Base-by-base conservation (phyloP, 2,113 vertebrate species). In the Pygoscelis adeliae region DNA sequence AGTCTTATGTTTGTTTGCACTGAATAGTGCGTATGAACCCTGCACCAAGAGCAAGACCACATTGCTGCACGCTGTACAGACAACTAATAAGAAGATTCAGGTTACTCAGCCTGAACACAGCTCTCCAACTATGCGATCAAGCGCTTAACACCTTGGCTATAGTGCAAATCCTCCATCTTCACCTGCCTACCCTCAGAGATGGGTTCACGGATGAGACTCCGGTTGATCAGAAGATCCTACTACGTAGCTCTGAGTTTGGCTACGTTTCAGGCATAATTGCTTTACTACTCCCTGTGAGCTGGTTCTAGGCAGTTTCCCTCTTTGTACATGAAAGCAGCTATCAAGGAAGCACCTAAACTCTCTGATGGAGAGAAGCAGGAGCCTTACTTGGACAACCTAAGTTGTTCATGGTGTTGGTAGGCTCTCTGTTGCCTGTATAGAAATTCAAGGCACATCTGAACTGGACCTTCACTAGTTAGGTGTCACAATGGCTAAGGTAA, bases 211-310 rank as follows among this genome's bases (percentile, higher is more conserved):
- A 13, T 15, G 34, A 61, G 36, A 32, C 23, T 38, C 23, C 1
- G 4, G 40, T 2, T 85, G 70, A 62, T 30, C 23, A 56, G 11
- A 53, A 46, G 18, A 70, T 74, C 2, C 63, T 46, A 34, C 22
- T 21, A 15, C 2, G 8, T 0, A 65, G 58, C 46, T 66, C 73
- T 46, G 29, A 58, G 47, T 42, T 36, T 44, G 40, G 65, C 34
- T 46, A 11, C 0, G 1, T n/a, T 10, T 34, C 66, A 72, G 21
- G 44, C 5, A 52, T 0, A 5, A 85, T 7, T 53, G n/a, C n/a
- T 66, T 82, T 56, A 69, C 42, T 49, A 8, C 30, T 73, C 15
- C 13, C 19, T 29, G 3, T 30, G 14, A 76, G 22, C 32, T 44
- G 22, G n/a, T 52, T 63, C 49, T 49, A 42, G 56, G 46, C 12